Evolutionary conservation across 2,113 vertebrate species (phyloP).

Genomic region (Neotoma lepida): DNA sequence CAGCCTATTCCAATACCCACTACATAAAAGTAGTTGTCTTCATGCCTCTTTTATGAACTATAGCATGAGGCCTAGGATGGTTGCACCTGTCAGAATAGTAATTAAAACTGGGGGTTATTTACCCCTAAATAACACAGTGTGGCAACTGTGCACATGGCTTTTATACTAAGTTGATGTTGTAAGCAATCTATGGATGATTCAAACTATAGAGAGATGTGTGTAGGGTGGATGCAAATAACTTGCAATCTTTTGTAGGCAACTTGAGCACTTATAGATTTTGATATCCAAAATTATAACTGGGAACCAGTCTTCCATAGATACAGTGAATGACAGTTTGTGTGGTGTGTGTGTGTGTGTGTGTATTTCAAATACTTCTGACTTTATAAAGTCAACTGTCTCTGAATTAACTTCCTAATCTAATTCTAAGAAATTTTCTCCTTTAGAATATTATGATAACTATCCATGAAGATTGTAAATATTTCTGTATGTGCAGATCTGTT

Average conservation of each 20-base stretch:
- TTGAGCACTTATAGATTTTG: background rate
- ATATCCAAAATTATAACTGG: background rate
- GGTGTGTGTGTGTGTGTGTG: background rate
- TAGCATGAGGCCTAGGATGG: background rate
- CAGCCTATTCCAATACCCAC: too few relatives aligned
- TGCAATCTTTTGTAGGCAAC: background rate
- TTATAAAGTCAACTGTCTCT: background rate
- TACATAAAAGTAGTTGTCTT: background rate
- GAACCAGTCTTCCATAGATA: background rate
- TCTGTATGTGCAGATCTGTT: background rate
- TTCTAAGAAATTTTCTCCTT: constrained; percentile 21
- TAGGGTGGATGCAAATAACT: background rate
- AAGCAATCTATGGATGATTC: background rate
- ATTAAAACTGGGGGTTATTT: background rate
- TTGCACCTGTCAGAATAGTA: background rate
- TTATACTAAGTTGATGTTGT: background rate
- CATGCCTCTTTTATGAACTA: background rate
- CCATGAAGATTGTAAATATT: background rate
- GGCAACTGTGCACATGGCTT: background rate
- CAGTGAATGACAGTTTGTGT: too few relatives aligned
- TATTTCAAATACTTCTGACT: constrained; percentile 19
- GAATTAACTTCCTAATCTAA: background rate
- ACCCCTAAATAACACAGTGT: background rate
- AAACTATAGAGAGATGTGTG: background rate
- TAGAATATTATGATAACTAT: background rate